A percentile compares a stretch with the other conserved stretches of the same genome.
Conservation (phyloP, 2,113 vertebrate species). For the Cochlearius cochlearius region DNA sequence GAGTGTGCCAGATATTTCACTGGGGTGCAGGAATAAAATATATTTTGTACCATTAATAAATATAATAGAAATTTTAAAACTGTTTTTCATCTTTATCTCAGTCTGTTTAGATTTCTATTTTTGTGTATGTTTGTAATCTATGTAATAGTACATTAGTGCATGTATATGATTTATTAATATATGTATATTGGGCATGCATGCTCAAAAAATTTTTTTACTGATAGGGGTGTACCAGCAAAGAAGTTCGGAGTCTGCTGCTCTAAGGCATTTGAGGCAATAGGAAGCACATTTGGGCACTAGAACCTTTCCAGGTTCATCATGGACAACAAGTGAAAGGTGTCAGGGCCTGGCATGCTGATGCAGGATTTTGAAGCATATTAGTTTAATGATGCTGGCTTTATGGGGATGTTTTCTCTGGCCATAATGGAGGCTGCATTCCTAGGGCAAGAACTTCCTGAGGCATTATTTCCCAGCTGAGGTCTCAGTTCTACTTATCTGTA, state of each 20-base stretch:
- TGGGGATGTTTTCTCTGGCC: not conserved
- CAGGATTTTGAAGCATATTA: not conserved
- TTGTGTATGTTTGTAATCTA: not conserved
- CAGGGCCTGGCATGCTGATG: not conserved
- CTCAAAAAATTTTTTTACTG: not conserved
- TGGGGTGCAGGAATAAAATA: not conserved
- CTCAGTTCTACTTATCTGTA: not conserved
- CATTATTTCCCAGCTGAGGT: not conserved
- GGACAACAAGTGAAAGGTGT: not conserved
- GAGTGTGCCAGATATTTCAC: not conserved
- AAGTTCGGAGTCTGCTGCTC: not conserved
- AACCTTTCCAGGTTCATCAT: not conserved
- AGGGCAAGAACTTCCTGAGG: not conserved
- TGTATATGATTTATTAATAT: not conserved
- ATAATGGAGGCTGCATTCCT: accelerated
- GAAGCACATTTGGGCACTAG: not conserved
- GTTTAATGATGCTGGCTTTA: not conserved
- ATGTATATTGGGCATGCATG: not conserved
- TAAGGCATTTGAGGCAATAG: not conserved
- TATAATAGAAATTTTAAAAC: not conserved
- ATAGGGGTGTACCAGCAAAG: not conserved
- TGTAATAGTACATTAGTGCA: not conserved
- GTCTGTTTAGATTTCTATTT: not conserved
- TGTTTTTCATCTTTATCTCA: not conserved
- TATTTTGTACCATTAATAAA: not conserved